Conservation (phyloP, 1,140 invertebrate genomes). For the Drosophila teissieri region DNA sequence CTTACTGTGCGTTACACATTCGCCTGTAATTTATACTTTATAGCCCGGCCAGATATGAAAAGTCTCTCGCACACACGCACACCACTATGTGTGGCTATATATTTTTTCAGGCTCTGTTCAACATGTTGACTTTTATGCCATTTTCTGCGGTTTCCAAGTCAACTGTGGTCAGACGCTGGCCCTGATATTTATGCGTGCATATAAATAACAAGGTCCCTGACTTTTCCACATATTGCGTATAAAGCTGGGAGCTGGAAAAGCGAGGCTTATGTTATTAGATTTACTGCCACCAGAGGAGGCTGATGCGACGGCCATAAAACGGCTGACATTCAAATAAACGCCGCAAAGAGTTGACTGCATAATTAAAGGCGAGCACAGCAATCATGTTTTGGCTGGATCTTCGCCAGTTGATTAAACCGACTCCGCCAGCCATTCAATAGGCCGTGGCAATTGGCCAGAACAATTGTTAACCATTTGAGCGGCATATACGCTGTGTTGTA, state of each 20-base stretch:
- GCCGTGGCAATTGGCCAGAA: slow-evolving; percentile 58
- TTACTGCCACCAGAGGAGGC: slow-evolving; percentile 42
- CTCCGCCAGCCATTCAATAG: slow-evolving; percentile 18
- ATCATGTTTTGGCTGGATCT: no score
- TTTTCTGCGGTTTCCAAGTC: slow-evolving; percentile 76
- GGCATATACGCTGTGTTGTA: slow-evolving; percentile 32
- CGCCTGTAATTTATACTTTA: slow-evolving; percentile 82
- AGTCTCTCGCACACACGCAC: slow-evolving; percentile 50
- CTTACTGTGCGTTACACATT: slow-evolving; percentile 61
- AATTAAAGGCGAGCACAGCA: slow-evolving; percentile 48
- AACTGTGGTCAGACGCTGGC: slow-evolving; percentile 69
- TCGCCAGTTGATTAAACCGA: slow-evolving; percentile 56
- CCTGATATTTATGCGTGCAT: slow-evolving; percentile 75
- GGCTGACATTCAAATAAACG: slow-evolving; percentile 71
- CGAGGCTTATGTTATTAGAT: slow-evolving; percentile 77
- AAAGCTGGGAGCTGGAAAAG: not conserved
- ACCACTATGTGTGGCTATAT: slow-evolving; percentile 61
- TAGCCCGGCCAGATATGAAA: slow-evolving; percentile 78
- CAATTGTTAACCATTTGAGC: slow-evolving; percentile 65
- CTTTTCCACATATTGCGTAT: slow-evolving; percentile 18
- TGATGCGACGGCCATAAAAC: slow-evolving; percentile 57
- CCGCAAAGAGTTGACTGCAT: slow-evolving; percentile 77
- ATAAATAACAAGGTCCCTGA: slow-evolving; percentile 68
- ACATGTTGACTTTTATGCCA: slow-evolving; percentile 82
- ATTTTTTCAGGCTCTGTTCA: slow-evolving; percentile 74